Evolutionary conservation across 92 coral and sea anemone species (phyloP).

Genomic region (Pocillopora meandrina): DNA sequence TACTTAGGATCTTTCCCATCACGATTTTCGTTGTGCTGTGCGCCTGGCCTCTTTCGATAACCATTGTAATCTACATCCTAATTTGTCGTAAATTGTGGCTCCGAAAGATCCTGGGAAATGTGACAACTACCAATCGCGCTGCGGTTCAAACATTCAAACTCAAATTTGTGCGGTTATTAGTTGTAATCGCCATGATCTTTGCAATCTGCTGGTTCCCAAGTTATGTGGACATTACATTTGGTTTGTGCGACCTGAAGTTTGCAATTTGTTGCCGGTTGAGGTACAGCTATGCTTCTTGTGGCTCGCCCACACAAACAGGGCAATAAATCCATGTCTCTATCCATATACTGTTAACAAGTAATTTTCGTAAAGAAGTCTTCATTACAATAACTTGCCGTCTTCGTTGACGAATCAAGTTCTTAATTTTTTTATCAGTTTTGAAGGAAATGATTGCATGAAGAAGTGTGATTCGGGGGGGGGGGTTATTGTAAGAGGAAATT

Average conservation of each 20-base stretch:
- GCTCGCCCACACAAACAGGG: conserved; percentile 53
- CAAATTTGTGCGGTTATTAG: conserved; percentile 29
- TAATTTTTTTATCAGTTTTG: too few relatives aligned
- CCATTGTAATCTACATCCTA: conserved; percentile 15
- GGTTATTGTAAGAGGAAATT: too few relatives aligned
- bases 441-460: too few relatives aligned
- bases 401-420: not conserved
- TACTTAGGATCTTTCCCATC: conserved; percentile 30
- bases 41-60: conserved; percentile 29
- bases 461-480: too few relatives aligned
- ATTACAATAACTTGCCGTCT: conserved; percentile 2
- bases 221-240: conserved; percentile 35
- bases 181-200: conserved; percentile 29
- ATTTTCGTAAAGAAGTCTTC: conserved; percentile 27
- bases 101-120: conserved; percentile 52
- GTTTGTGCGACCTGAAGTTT: not conserved
- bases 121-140: conserved; percentile 30
- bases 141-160: conserved; percentile 23
- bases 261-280: not conserved
- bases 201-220: conserved; percentile 54
- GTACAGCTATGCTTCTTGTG: conserved; percentile 17
- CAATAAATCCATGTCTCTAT: conserved; percentile 42
- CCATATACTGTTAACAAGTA: conserved; percentile 31
- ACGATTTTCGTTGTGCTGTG: conserved; percentile 25
- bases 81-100: conserved; percentile 46